Conservation (phyloP, 2,888 invertebrate species). For the Muschampia plurimacula region DNA sequence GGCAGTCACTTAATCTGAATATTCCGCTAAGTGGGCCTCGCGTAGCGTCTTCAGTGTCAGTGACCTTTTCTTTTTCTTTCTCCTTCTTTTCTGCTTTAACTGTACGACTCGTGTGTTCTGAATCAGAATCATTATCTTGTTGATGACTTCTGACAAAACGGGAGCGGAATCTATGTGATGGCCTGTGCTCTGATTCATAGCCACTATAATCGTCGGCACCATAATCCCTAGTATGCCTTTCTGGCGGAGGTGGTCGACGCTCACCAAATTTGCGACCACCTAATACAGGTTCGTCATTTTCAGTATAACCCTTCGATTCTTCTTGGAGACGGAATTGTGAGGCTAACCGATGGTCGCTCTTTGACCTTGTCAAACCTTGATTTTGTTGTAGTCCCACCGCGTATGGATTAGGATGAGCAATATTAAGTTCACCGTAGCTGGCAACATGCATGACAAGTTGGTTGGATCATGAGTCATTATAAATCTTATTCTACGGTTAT, state of each 20-base stretch:
- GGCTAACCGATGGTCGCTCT: constrained; percentile 96
- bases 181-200: constrained; percentile 87
- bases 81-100: constrained; percentile 88
- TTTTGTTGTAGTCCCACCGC: constrained; percentile 86
- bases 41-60: constrained; percentile 96
- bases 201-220: constrained; percentile 89
- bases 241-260: constrained; percentile 84
- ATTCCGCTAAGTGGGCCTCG: constrained; percentile 95
- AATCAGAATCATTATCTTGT: constrained; percentile 92
- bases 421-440: constrained; percentile 95
- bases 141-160: constrained; percentile 89
- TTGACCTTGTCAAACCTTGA: constrained; percentile 95
- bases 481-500: constrained; percentile 93
- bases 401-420: constrained; percentile 88
- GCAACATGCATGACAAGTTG: constrained; percentile 95
- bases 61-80: constrained; percentile 89
- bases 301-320: constrained; percentile 87
- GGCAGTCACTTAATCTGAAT: constrained; percentile 93
- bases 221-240: constrained; percentile 86
- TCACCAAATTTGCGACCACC: constrained; percentile 93
- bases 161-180: constrained; percentile 90
- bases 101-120: constrained; percentile 86
- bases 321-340: constrained; percentile 95
- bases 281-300: constrained; percentile 89
- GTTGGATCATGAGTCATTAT: constrained; percentile 96